Conservation (phyloP, 2,113 vertebrate genomes). For the Notothenia rossii region DNA sequence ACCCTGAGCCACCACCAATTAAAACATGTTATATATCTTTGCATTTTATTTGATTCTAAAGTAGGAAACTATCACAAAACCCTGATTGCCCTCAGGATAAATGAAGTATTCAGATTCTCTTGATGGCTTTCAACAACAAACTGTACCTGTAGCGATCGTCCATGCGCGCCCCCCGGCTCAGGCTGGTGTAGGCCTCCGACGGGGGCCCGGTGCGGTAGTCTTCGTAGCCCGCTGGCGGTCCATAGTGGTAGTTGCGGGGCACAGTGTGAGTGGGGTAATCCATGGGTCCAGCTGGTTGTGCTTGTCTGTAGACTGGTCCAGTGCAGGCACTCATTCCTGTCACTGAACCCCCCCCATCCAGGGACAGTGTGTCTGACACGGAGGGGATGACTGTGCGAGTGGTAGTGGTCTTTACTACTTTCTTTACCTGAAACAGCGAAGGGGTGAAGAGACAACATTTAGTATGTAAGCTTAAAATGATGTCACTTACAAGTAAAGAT, state of each 20-base stretch:
- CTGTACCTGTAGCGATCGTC: constrained; percentile 90
- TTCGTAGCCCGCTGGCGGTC: constrained; percentile 86
- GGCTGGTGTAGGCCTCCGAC: constrained; percentile 89
- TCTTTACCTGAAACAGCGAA: constrained; percentile 87
- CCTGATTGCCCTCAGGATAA: no score
- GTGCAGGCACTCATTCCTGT: constrained; percentile 81
- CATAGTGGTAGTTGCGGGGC: constrained; percentile 95
- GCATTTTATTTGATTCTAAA: no score
- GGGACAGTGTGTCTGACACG: constrained; percentile 83
- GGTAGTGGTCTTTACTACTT: constrained; percentile 93
- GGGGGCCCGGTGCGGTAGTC: constrained; percentile 83
- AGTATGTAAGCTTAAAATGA: background rate
- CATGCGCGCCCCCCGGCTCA: constrained; percentile 89
- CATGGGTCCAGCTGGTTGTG: constrained; percentile 68
- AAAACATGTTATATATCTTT: no score
- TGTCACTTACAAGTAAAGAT: background rate
- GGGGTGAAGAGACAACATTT: background rate
- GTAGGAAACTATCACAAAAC: no score
- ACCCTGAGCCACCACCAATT: no score
- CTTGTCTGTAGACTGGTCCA: constrained; percentile 88
- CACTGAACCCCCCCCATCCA: constrained; percentile 86
- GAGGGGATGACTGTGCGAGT: constrained; percentile 90
- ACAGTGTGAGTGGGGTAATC: constrained; percentile 92
- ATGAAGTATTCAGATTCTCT: background rate
- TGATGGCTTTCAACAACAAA: background rate